Percentiles rank a stretch among this genome's conserved stretches.
These are phyloP conservation scores for Ptychochromis oligacanthus DNA, from an alignment of 2,113 vertebrate genomes.

Conservation along the genomic window DNA sequence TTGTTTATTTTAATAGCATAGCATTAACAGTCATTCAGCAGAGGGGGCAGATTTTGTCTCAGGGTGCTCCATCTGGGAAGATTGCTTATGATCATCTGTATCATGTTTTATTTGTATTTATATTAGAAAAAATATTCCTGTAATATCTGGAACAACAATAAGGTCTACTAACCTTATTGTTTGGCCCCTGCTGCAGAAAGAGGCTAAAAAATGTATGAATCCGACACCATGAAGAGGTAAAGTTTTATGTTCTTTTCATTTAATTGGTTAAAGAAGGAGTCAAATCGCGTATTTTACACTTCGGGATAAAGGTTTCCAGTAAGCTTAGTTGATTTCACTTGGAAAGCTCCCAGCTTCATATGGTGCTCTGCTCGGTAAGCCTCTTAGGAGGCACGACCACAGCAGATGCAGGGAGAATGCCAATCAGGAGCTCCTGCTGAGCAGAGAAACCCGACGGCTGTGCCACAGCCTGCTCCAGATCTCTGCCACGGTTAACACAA, in stretches of 20 bases:
- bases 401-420: conserved; percentile 64
- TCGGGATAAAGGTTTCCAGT: conserved; percentile 33
- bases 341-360: conserved; percentile 56
- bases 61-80: not conserved
- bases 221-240: not conserved
- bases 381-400: conserved; percentile 58
- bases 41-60: not conserved
- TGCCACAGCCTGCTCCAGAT: conserved; percentile 1
- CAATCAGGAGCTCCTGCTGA: conserved; percentile 64
- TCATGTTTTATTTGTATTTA: no score
- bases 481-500: not conserved
- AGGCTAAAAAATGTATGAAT: not conserved
- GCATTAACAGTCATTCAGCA: not conserved
- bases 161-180: no score
- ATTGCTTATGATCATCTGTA: not conserved
- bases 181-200: not conserved
- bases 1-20: not conserved
- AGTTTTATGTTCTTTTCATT: not conserved
- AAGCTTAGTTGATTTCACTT: conserved; percentile 59
- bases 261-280: conserved; percentile 9
- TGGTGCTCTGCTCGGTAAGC: conserved; percentile 60
- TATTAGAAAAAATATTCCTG: accelerated
- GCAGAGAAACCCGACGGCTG: conserved; percentile 41
- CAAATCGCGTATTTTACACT: not conserved
- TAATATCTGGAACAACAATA: not conserved